phyloP scores from a whole-genome alignment of 1,140 invertebrate genomes.

The Asobara japonica region DNA sequence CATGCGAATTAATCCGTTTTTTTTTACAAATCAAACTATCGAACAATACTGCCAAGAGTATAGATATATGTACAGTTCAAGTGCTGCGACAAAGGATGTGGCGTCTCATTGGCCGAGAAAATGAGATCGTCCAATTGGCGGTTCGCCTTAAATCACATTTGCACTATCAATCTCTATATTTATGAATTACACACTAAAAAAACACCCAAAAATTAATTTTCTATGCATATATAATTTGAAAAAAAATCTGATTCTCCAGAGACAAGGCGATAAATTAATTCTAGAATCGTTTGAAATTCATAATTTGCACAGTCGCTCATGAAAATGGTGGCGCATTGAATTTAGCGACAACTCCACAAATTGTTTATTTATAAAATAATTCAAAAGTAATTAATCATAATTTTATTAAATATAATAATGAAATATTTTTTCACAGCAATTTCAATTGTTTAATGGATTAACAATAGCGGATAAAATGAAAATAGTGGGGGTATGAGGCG shows the following conservation, averaged over 20 bases:
- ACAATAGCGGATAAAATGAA: not conserved
- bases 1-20: too few relatives aligned
- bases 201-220: not conserved
- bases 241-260: not conserved
- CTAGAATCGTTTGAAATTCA: not conserved
- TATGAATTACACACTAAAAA: not conserved
- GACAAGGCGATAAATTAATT: not conserved
- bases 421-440: not conserved
- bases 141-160: not conserved
- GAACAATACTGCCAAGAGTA: too few relatives aligned
- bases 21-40: too few relatives aligned
- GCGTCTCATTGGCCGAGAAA: not conserved
- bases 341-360: not conserved
- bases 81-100: not conserved
- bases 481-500: conserved; percentile 19
- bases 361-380: not conserved
- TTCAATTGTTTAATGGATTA: not conserved
- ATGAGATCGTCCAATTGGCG: not conserved
- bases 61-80: not conserved
- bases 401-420: not conserved
- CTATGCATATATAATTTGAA: not conserved
- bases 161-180: not conserved
- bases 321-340: not conserved
- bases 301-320: not conserved
- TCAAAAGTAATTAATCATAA: not conserved